phyloP scores from a whole-genome alignment of 2,797 vertebrate species.

The Cetoscarus ocellatus region DNA sequence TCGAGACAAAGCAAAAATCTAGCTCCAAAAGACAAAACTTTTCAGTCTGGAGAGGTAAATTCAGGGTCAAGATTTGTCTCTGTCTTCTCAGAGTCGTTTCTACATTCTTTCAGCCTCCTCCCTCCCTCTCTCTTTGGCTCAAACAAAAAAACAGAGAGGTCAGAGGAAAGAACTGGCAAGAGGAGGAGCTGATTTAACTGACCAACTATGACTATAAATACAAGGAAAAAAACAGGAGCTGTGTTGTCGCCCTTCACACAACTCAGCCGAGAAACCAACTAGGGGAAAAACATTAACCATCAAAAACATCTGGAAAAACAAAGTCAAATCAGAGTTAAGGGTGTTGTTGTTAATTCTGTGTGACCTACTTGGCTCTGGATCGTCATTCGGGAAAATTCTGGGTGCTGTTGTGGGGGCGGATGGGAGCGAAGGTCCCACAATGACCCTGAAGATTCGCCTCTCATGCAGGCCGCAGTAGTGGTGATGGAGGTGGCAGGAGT shows the following conservation, averaged over 20 bases:
- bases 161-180: constrained; percentile 64
- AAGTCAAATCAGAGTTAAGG: not conserved
- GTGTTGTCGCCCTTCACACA: constrained; percentile 21
- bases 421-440: constrained; percentile 77
- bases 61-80: constrained; percentile 10
- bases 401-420: constrained; percentile 29
- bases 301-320: constrained; percentile 25
- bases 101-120: constrained; percentile 60
- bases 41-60: constrained; percentile 7
- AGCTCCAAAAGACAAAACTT: not conserved
- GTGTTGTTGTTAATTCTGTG: constrained; percentile 3
- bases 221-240: constrained; percentile 30
- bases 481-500: constrained; percentile 96
- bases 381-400: constrained; percentile 48
- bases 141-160: constrained; percentile 67
- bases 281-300: constrained; percentile 40
- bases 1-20: constrained; percentile 20
- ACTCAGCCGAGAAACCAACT: constrained; percentile 9
- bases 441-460: constrained; percentile 90
- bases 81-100: constrained; percentile 17
- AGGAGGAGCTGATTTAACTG: constrained; percentile 69
- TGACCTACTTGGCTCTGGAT: constrained; percentile 72
- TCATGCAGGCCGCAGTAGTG: constrained; percentile 97
- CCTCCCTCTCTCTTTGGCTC: constrained; percentile 43
- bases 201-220: constrained; percentile 77